Evolutionary conservation across 2,888 invertebrate species (phyloP), one percentile per base, ranked within the genome.

Genomic region (Phasia obesa): DNA sequence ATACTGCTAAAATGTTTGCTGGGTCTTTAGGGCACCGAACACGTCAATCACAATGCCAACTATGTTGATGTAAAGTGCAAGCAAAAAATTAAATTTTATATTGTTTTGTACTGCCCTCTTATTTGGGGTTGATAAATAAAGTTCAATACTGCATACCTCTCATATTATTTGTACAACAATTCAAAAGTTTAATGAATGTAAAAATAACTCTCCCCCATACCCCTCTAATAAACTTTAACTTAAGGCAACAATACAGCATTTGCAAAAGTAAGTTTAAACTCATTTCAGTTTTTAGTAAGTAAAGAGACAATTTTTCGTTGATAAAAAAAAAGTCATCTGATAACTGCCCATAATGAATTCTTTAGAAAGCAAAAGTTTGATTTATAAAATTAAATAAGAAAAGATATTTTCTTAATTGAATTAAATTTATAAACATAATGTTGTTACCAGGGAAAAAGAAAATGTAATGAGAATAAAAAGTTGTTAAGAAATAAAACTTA

Each of bases 121-220:
- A 23, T 6, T 19, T 60, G 60, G 60, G 60, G 76, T 76, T 73
- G 65, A 71, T 65, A 38, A 57, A 25, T 21, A 65, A 17, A 5
- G 59, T 75, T 77, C 47, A 70, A 70, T 77, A 62, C 60, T 62
- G 44, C 53, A 67, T 74, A 44, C 57, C 51, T 38, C 57, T 75
- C 59, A 65, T 60, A 60, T 38, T 65, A 57, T 75, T 77, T 75
- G 65, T 65, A 44, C 47, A 82, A 82, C 78, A 82, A 78, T 78
- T 76, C 71, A 65, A 81, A 81, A 81, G 65, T 77, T 81, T 76
- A 81, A 77, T 81, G 65, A 73, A 76, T 74, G 42, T 19, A 13
- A 44, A 76, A 53, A 19, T 15, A 49, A 21, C 49, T 65, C 65
- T 38, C 19, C 6, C 19, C 35, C 13, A 3, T 21, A 31, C 2